Percentiles rank a stretch among this genome's conserved stretches.
Conservation (phyloP, 1,140 invertebrate genomes). For the Papilio polytes region DNA sequence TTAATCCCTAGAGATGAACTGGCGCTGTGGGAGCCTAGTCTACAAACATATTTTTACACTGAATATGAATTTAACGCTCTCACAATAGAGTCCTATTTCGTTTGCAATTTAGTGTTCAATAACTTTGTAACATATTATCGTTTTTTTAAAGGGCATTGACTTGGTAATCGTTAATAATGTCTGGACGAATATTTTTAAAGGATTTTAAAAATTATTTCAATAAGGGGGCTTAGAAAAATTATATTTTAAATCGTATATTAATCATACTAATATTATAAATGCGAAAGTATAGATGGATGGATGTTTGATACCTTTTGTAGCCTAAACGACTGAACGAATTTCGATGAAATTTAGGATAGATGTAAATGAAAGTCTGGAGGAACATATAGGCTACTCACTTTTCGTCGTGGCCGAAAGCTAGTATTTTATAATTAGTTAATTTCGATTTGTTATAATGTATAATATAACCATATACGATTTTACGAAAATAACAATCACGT, state of each 20-base stretch:
- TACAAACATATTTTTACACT: conserved; percentile 38
- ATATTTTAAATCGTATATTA: neutral
- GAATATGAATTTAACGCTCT: neutral
- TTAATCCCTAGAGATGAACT: conserved; percentile 55
- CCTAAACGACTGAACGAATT: too few relatives aligned
- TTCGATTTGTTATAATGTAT: neutral
- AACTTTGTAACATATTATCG: conserved; percentile 20
- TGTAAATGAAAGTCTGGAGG: too few relatives aligned
- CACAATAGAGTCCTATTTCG: conserved; percentile 32
- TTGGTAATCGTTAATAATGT: neutral
- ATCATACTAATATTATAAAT: too few relatives aligned
- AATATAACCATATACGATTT: neutral
- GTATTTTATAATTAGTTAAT: too few relatives aligned
- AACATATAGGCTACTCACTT: too few relatives aligned
- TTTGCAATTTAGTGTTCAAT: neutral
- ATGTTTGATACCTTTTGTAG: too few relatives aligned
- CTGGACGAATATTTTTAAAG: conserved; percentile 1
- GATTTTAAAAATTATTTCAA: neutral
- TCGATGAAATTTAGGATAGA: too few relatives aligned
- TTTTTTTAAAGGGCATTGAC: conserved; percentile 33
- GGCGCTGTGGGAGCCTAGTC: conserved; percentile 51
- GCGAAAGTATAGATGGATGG: too few relatives aligned
- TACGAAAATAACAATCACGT: too few relatives aligned
- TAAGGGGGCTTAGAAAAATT: neutral
- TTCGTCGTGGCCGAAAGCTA: too few relatives aligned